phyloP scores from a whole-genome alignment of 2,113 vertebrate genomes.

The Oryzias javanicus region DNA sequence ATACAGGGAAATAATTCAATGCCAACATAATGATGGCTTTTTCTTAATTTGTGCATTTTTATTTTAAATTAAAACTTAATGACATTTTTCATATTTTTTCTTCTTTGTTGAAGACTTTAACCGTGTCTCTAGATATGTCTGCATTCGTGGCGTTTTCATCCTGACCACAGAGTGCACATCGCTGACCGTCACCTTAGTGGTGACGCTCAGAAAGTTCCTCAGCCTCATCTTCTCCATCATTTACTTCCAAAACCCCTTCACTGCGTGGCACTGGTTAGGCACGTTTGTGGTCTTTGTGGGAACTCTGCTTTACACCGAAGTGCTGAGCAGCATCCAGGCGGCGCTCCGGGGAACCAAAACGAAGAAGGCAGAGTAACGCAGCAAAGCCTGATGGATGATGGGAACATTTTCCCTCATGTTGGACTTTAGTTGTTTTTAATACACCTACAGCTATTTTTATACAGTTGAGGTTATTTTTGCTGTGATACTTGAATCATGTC shows the following conservation, averaged over 20 bases:
- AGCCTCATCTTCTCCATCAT: slow-evolving; percentile 97
- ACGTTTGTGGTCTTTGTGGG: slow-evolving; percentile 88
- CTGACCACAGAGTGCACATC: slow-evolving; percentile 95
- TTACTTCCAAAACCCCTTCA: slow-evolving; percentile 95
- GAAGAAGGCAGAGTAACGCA: slow-evolving; percentile 76
- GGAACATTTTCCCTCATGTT: background rate
- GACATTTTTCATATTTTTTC: background rate
- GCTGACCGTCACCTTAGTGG: slow-evolving; percentile 93
- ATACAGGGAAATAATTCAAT: no score
- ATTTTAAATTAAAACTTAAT: no score
- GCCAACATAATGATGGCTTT: no score
- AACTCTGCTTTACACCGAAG: slow-evolving; percentile 91
- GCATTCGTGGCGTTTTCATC: slow-evolving; percentile 93
- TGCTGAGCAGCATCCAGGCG: slow-evolving; percentile 78
- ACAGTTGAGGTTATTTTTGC: slow-evolving; percentile 1
- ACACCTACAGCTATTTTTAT: slow-evolving; percentile 20
- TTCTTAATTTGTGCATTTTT: no score
- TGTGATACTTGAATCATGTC: slow-evolving; percentile 8
- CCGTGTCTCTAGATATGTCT: slow-evolving; percentile 83
- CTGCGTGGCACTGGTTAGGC: slow-evolving; percentile 93
- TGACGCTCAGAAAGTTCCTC: slow-evolving; percentile 94
- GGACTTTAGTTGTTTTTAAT: slow-evolving; percentile 18
- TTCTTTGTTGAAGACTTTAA: slow-evolving; percentile 47
- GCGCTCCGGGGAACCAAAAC: slow-evolving; percentile 48
- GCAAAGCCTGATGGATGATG: background rate